Conservation (phyloP, 2,797 vertebrate species). For the Aphelocoma californica region DNA sequence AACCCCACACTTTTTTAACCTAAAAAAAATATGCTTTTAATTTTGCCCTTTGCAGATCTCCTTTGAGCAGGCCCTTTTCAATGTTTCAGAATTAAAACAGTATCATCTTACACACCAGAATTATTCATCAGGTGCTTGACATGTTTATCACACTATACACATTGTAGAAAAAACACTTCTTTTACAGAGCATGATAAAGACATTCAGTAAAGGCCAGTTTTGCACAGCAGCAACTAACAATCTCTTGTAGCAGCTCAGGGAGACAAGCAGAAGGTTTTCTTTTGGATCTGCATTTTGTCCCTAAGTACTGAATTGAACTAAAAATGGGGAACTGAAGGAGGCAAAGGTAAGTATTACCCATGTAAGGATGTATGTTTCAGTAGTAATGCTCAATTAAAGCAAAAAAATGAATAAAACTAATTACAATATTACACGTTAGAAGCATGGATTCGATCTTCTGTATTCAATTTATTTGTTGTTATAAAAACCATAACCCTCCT, state of each 20-base stretch:
- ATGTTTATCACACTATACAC: not conserved
- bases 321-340: not conserved
- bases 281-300: not conserved
- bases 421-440: not conserved
- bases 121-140: not conserved
- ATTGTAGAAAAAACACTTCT: rapidly evolving
- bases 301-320: not conserved
- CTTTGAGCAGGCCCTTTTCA: not conserved
- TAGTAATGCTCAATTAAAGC: not conserved
- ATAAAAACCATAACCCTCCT: not conserved
- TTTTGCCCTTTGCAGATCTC: not conserved
- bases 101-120: not conserved
- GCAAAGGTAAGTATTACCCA: not conserved
- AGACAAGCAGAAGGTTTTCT: not conserved
- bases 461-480: not conserved
- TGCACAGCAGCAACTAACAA: not conserved
- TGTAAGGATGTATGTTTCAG: not conserved
- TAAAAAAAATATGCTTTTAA: rapidly evolving
- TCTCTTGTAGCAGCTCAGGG: not conserved
- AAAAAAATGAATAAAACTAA: not conserved
- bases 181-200: not conserved
- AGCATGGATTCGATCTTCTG: not conserved
- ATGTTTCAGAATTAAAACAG: not conserved
- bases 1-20: not conserved
- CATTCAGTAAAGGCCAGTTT: not conserved